These are phyloP conservation scores for Triplophysa dalaica DNA, from an alignment of 2,113 vertebrate genomes.

Conservation along the genomic window DNA sequence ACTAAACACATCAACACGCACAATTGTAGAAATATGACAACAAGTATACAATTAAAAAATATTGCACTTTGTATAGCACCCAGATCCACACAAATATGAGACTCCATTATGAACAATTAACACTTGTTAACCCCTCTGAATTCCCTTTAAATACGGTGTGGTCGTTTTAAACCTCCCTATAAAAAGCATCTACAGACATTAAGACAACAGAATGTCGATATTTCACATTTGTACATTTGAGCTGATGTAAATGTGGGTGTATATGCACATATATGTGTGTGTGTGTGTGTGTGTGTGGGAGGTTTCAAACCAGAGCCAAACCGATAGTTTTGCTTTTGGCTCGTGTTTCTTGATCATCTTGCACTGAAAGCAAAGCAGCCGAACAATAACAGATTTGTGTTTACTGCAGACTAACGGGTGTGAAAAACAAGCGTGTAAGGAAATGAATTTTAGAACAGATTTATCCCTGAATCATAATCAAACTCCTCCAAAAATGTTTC, in stretches of 20 bases:
- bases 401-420: slow-evolving; percentile 6
- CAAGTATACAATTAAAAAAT: background rate
- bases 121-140: too few species aligned
- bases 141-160: background rate
- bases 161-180: background rate
- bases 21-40: background rate
- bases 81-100: background rate
- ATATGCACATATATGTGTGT: slow-evolving; percentile 36
- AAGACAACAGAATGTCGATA: slow-evolving; percentile 39
- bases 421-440: background rate
- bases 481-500: background rate
- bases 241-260: slow-evolving; percentile 22
- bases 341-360: slow-evolving; percentile 37
- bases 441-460: background rate
- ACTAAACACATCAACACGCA: background rate
- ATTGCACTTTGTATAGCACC: background rate
- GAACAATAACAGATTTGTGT: slow-evolving; percentile 35
- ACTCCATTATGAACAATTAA: too few species aligned
- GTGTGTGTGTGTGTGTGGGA: slow-evolving; percentile 42
- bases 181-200: slow-evolving; percentile 25
- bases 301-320: slow-evolving; percentile 44
- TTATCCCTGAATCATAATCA: background rate
- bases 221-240: slow-evolving; percentile 54
- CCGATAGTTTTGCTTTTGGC: slow-evolving; percentile 43
- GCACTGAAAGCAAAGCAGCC: slow-evolving; percentile 35